Percentiles rank a stretch among this genome's conserved stretches.
Conservation (phyloP, 2,113 vertebrate genomes). For the Aplodontia rufa region DNA sequence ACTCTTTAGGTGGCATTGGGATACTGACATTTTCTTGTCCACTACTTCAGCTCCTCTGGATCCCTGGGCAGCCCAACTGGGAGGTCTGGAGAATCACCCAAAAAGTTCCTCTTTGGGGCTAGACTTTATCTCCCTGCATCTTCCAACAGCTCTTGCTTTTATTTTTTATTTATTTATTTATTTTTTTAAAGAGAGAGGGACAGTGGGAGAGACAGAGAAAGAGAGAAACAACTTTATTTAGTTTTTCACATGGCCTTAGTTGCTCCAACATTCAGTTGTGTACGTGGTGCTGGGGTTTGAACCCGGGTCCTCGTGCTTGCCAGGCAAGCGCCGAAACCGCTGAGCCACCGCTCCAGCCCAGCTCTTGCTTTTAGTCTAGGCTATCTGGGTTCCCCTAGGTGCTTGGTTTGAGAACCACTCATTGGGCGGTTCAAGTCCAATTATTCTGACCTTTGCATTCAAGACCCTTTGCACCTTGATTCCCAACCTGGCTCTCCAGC, state of each 20-base stretch:
- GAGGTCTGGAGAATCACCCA: background rate
- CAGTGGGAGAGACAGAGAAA: too few relatives aligned
- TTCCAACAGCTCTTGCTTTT: background rate
- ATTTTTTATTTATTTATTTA: too few relatives aligned
- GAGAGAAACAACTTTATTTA: too few relatives aligned
- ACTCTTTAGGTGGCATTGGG: background rate
- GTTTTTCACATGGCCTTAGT: too few relatives aligned
- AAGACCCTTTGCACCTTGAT: background rate
- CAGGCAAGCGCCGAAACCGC: too few relatives aligned
- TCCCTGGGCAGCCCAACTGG: background rate
- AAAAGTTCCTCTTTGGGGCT: background rate
- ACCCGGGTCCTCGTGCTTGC: too few relatives aligned
- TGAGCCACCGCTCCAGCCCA: too few relatives aligned
- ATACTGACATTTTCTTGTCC: background rate
- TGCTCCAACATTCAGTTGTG: too few relatives aligned
- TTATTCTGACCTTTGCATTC: background rate
- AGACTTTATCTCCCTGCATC: background rate
- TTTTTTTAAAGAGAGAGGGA: too few relatives aligned
- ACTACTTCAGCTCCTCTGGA: background rate
- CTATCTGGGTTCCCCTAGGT: background rate
- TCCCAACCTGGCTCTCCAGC: background rate
- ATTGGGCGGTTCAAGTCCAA: background rate
- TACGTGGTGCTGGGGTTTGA: too few relatives aligned
- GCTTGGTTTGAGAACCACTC: background rate
- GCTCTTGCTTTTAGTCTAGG: background rate